phyloP scores from a whole-genome alignment of 1,140 invertebrate genomes.

The Drosophila truncata region DNA sequence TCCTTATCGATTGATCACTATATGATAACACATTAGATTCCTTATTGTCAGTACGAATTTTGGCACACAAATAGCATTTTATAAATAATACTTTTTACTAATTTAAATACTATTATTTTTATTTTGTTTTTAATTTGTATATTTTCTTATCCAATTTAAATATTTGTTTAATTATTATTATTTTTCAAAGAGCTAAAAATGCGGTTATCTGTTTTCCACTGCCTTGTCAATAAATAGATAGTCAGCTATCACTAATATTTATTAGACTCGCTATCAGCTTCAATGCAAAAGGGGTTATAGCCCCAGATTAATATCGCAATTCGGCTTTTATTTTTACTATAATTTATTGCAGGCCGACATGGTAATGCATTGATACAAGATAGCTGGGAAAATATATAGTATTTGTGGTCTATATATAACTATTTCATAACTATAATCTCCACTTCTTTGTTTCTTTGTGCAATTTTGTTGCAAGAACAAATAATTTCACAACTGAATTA shows the following conservation, averaged over 20 bases:
- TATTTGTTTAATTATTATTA: neutral
- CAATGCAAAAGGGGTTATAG: neutral
- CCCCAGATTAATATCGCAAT: constrained; percentile 1
- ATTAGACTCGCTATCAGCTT: constrained; percentile 3
- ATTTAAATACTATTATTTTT: too few relatives aligned
- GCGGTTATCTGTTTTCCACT: neutral
- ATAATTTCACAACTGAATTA: constrained; percentile 8
- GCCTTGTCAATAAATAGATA: constrained; percentile 17
- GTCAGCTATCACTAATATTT: neutral
- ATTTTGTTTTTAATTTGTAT: neutral
- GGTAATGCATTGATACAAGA: neutral
- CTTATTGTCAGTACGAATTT: neutral
- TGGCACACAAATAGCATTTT: too few relatives aligned
- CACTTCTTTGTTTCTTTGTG: neutral
- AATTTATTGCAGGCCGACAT: constrained; percentile 1
- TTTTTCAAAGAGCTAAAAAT: neutral
- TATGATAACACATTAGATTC: neutral
- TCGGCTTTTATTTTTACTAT: neutral
- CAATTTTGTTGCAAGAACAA: neutral
- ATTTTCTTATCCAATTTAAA: too few relatives aligned
- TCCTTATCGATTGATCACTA: too few relatives aligned
- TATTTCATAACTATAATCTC: neutral
- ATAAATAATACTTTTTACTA: too few relatives aligned
- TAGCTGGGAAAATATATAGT: neutral
- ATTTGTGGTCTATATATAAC: neutral